Evolutionary conservation across 1,140 invertebrate species (phyloP), one percentile per base, ranked within the genome.

Genomic region (Aphelinus atriplicis): DNA sequence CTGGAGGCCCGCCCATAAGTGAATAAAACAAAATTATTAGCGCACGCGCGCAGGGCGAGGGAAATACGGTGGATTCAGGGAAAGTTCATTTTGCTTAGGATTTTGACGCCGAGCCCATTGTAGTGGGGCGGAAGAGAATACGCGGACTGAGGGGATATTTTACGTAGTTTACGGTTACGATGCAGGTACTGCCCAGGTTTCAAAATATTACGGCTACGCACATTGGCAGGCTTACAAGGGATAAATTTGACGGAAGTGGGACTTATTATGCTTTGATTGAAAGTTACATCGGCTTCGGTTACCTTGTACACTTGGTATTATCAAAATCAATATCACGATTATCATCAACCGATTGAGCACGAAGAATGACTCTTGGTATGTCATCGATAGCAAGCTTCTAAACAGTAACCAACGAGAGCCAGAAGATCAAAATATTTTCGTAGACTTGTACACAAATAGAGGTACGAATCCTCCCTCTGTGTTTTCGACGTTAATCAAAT

Each of bases 11-110:
- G 64, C 75, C 64, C 67, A 70, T 76, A 55, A 71, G 74, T 58
- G 51, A 68, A 76, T 72, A 68, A 76, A 76, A 76, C 62, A 65
- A 76, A 76, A 76, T 76, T 76, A 76, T 71, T 76, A 66, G 50
- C n/a, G 45, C 56, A 26, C 26, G 26, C 26, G 26, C 26, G 26
- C 26, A 50, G 9, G 26, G n/a, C 58, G 10, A 55, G 53, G 45
- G 55, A 67, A 61, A 74, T 74, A 69, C 26, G 51, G 26, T 6
- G 56, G 47, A 69, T 69, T 46, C 7, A 53, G 3, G 46, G 2
- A 71, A 75, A 70, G 47, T 69, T 69, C 58, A 26, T 75, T 75
- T 58, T 3, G 53, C 61, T 70, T 75, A 58, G 67, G 71, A 75
- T 71, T 70, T 71, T 63, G 6, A 58, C 71, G 53, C n/a, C 10